Base-by-base conservation (phyloP, 2,888 invertebrate species). In the Volucella inanis region DNA sequence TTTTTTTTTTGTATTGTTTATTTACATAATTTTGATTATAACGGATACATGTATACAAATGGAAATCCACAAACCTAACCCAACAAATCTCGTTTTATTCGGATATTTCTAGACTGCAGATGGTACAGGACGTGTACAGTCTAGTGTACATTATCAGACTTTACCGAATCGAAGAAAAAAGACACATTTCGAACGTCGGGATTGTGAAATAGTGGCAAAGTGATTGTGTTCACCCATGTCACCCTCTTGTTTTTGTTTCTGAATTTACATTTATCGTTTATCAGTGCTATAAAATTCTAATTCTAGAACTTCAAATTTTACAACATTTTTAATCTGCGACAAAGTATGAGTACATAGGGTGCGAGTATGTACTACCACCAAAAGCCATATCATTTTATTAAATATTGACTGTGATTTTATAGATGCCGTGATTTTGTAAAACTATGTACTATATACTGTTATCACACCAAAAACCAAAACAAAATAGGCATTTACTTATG, bases 61-160 rank as follows among this genome's bases (percentile, higher is more conserved):
- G 31, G 22, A 31, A 31, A 39, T 18, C 31, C 6, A 18, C 15
- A 43, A 22, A 10, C 43, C 43, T 31, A 12, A 31, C n/a, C 38
- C 12, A 59, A 39, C n/a, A 50, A 41, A 62, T 61, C 72, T 43
- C 43, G 61, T 72, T 72, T 61, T 22, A 52, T 52, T 50, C 61
- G 61, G 72, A 43, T 43, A 15, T 45, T 43, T 72, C 72, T 8
- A 62, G 6, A 18, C 3, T 22, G 59, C 22, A 15, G 38, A 15
- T 9, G 38, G 14, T 47, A 8, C 11, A 50, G 18, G 18, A 31
- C 31, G 31, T 1, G 0, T 22, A 15, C n/a, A 67, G 45, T 3
- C 52, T 8, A 55, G 31, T 31, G 10, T 8, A 22, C 11, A 8
- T 31, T 14, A 11, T 67, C 54, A 45, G 22, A 45, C 15, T 52